Percentiles rank a stretch among this genome's conserved stretches.
Conservation (phyloP, 1,140 invertebrate species). For the Brachionus rotundiformis region DNA sequence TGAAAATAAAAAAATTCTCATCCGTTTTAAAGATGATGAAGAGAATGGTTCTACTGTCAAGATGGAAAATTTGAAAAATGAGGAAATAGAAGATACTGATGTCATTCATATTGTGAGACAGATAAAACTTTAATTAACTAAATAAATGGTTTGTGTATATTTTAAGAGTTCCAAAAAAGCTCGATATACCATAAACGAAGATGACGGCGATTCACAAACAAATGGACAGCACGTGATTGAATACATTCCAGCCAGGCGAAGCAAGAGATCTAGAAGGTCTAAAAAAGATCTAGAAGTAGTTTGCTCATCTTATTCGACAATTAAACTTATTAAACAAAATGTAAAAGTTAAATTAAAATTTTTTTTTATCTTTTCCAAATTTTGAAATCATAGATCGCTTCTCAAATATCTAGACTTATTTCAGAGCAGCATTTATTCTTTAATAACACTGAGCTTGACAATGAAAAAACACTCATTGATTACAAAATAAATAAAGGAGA, state of each 20-base stretch:
- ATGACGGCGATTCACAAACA: background rate
- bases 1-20: constrained; percentile 45
- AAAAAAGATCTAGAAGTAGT: constrained; percentile 41
- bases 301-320: background rate
- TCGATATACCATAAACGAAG: background rate
- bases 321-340: constrained; percentile 13
- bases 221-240: background rate
- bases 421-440: constrained; percentile 33
- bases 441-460: constrained; percentile 21
- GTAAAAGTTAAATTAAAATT: background rate
- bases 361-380: background rate
- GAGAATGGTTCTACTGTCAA: background rate
- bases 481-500: constrained; percentile 43
- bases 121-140: background rate
- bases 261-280: background rate
- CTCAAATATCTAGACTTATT: constrained; percentile 21
- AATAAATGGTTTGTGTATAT: background rate
- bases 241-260: background rate
- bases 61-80: background rate
- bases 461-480: constrained; percentile 21
- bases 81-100: constrained; percentile 7
- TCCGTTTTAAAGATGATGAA: background rate
- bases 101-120: background rate
- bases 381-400: background rate
- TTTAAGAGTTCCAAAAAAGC: constrained; percentile 36